Evolutionary conservation across 1,140 invertebrate genomes (phyloP), one percentile per base, ranked within the genome.

Genomic region (Cyclargus thomasi): DNA sequence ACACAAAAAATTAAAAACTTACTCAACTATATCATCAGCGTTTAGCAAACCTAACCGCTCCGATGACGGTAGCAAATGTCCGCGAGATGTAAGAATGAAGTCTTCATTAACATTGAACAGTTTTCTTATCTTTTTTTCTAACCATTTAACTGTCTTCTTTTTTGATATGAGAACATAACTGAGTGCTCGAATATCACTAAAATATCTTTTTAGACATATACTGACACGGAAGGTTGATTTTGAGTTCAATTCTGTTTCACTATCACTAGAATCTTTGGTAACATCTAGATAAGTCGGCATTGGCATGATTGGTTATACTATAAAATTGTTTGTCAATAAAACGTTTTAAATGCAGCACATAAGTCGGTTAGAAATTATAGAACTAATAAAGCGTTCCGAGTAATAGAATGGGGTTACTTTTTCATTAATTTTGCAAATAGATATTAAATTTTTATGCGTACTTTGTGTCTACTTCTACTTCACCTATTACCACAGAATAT

Each of bases 131-230:
- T 73, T 69, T 18, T 63, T 64, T 18, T 75, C 67, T 62, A 79
- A 62, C 75, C 77, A 79, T 1, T 68, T 67, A 17, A 76, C 76
- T 35, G 39, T 62, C 17, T 68, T 65, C 1, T 62, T 20, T 35
- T 29, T 65, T 0, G 36, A 4, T 16, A 72, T 70, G 6, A 70
- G 62, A 1, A 78, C 63, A 21, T 70, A 78, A 20, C 68, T 71
- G 2, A 62, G 70, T 11, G 71, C 63, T 1, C 77, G 74, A n/a
- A 70, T 65, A 53, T 76, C 77, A 16, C 29, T 71, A 57, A 70
- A 78, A 53, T 74, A 77, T 21, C 64, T 70, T 53, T 72, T 64
- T 8, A 78, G 53, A 64, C 63, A 72, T 21, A 78, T 70, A 55
- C 76, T 68, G 5, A 76, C 65, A 8, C 77, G 73, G 57, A 68